Percentiles rank a stretch among this genome's conserved stretches.
Conservation (phyloP, 2,113 vertebrate genomes). For the Uropsilus gracilis region DNA sequence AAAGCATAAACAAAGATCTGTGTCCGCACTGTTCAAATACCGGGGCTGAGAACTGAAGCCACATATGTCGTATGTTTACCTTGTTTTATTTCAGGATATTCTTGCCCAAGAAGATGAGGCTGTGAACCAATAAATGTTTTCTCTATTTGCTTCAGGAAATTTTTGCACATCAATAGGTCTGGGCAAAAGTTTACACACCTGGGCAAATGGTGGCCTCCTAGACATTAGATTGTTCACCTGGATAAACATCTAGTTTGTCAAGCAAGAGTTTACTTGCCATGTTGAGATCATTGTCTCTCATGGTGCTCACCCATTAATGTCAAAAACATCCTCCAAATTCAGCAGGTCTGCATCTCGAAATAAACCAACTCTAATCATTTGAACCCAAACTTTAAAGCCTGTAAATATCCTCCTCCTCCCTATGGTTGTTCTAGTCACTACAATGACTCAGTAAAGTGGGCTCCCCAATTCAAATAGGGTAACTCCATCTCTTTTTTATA, state of each 20-base stretch:
- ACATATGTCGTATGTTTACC: neutral
- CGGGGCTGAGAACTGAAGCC: neutral
- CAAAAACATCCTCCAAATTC: neutral
- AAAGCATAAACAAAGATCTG: neutral
- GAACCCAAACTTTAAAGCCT: neutral
- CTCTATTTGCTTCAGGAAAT: neutral
- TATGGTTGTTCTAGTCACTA: neutral
- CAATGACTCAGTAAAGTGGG: neutral
- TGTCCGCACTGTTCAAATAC: neutral
- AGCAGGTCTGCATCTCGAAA: neutral
- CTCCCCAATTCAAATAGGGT: accelerated
- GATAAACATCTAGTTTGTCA: neutral
- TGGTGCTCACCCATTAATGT: neutral
- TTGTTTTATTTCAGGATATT: neutral
- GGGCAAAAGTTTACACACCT: neutral
- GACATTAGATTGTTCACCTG: neutral
- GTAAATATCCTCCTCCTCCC: neutral
- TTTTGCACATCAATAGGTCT: neutral
- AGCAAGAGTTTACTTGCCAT: neutral
- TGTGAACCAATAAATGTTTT: neutral
- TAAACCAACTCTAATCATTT: neutral
- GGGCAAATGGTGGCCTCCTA: neutral
- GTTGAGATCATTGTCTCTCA: neutral
- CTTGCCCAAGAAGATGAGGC: neutral
- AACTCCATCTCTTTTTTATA: too few relatives aligned